Base-by-base conservation (phyloP, 2,888 invertebrate genomes). In the Folsomia candida region DNA sequence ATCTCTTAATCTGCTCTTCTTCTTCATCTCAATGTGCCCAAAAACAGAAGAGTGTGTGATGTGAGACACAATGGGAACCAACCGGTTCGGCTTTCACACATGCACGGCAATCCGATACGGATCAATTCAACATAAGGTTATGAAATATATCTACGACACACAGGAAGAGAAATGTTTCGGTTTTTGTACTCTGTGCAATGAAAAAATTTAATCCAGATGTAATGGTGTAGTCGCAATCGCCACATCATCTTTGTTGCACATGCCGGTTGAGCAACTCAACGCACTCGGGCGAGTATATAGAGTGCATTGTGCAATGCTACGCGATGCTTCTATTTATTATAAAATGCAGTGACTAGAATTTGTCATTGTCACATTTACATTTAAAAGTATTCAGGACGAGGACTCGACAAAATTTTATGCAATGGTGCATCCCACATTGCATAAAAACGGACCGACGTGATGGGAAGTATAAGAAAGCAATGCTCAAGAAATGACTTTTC, bases 331-430 rank as follows among this genome's bases (percentile, higher is more conserved):
- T 37, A 14, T 37, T 14, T 37, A 14, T n/a, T n/a, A n/a, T n/a
- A n/a, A n/a, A n/a, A n/a, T 18, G 22, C 6, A 54, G 54, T 20
- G n/a, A 54, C 18, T n/a, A n/a, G n/a, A n/a, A n/a, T 54, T 22
- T 54, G 54, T 54, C 54, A 54, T 54, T 54, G 54, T 54, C 54
- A 54, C 54, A 54, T 54, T 54, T 54, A 22, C 54, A 54, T 54
- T 54, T 20, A 54, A 22, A 22, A 54, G n/a, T n/a, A n/a, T 18
- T 20, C 18, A 54, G n/a, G 54, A n/a, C n/a, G n/a, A n/a, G n/a
- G n/a, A 54, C n/a, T 54, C 54, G n/a, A 22, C 20, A 14, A 4
- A 54, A 54, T 20, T n/a, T 54, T 54, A 54, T 54, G 54, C 37
- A 37, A 37, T 37, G 37, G 14, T 14, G 6, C 37, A 14, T 37